Evolutionary conservation across 1,140 invertebrate genomes (phyloP), one percentile per base, ranked within the genome.

Genomic region (Sitophilus oryzae): DNA sequence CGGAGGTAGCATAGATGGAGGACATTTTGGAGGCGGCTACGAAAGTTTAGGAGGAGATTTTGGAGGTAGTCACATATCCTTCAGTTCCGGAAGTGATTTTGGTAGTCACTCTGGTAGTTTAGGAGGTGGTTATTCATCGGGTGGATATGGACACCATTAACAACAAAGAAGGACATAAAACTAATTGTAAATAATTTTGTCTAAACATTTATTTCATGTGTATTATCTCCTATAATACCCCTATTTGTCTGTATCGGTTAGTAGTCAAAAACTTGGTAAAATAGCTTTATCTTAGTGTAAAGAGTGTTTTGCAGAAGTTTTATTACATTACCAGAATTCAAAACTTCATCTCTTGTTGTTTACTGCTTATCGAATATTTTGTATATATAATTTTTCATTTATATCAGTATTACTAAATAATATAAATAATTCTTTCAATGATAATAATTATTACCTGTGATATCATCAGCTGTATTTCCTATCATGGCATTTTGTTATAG

Each of bases 1-100:
- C 6, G 58, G 62, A 36, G 54, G 60, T 21, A 40, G 36, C n/a
- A 44, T 36, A n/a, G n/a, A n/a, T 25, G 34, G 50, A 38, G 35
- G 40, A 57, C 41, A 51, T 40, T 57, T 61, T 35, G 59, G 52
- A 35, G 52, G 48, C 19, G 23, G 51, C 15, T 49, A 53, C 42
- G 59, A 62, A 23, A 38, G 60, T 43, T 59, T 62, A n/a, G 66
- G 59, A 50, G 57, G 59, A 21, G 59, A 57, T 49, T 30, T 61
- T 15, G 52, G 50, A 34, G 59, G 64, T 36, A 59, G 51, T 34
- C 36, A 55, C 37, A 52, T 23, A 22, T 37, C 23, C 15, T 47
- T 47, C 40, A 34, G 51, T 18, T 48, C 22, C 15, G 40, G 50
- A 42, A 37, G 56, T 1, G 49, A 41, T n/a, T 58, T 53, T 21